phyloP scores from a whole-genome alignment of 1,140 invertebrate species.

The Heliconius melpomene region DNA sequence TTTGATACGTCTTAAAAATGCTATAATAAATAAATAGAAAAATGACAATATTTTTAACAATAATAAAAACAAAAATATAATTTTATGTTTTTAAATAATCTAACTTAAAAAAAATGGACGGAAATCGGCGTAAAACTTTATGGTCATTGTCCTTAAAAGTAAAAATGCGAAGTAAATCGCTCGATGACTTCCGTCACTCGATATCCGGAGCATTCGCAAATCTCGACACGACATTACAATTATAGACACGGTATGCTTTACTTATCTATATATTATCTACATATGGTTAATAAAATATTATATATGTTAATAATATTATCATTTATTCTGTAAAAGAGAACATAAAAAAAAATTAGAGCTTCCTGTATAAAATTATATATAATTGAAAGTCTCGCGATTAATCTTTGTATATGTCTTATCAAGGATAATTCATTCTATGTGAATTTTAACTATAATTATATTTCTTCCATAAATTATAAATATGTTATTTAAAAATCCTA shows the following conservation, averaged over 20 bases:
- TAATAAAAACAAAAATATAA: neutral
- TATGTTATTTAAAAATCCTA: too few relatives aligned
- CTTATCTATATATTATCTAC: neutral
- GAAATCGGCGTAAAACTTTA: constrained; percentile 4
- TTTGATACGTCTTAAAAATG: too few relatives aligned
- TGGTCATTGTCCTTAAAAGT: constrained; percentile 23
- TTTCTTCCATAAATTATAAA: too few relatives aligned
- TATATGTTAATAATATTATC: neutral
- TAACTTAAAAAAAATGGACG: neutral
- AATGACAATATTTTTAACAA: neutral
- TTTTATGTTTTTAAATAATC: neutral
- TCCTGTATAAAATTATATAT: neutral
- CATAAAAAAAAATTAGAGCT: neutral
- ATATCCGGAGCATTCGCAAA: constrained; percentile 22
- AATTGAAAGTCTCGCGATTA: neutral
- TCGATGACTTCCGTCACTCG: constrained; percentile 21
- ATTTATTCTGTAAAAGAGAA: neutral
- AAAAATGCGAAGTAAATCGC: constrained; percentile 22
- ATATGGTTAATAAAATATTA: neutral
- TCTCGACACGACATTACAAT: constrained; percentile 8
- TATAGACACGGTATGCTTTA: constrained; percentile 6
- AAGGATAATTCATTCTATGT: neutral
- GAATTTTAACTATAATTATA: too few relatives aligned
- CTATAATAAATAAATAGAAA: neutral
- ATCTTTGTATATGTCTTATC: neutral